Conservation (phyloP, 2,797 vertebrate species). For the Myotis pilosus region DNA sequence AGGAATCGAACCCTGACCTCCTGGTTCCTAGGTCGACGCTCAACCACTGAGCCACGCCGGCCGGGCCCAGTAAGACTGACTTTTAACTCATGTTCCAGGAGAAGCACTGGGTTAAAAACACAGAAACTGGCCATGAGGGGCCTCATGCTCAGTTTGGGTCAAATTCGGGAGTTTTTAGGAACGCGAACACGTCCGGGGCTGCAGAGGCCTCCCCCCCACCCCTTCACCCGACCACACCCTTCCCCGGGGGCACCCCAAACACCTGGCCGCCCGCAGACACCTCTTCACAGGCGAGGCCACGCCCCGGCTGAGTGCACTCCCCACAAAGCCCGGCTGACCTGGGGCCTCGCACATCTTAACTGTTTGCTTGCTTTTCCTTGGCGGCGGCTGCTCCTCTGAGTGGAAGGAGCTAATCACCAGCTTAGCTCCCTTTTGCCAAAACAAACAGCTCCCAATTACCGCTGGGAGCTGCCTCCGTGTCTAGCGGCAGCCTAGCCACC, state of each 20-base stretch:
- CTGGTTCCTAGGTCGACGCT: too few species aligned
- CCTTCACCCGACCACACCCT: too few species aligned
- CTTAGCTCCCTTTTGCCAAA: conserved; percentile 34
- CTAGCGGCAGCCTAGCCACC: background rate
- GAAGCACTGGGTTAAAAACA: background rate
- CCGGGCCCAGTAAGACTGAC: too few species aligned
- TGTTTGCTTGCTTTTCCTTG: conserved; percentile 17
- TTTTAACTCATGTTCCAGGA: background rate
- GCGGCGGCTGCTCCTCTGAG: background rate
- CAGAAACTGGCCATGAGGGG: background rate
- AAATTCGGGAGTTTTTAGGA: background rate
- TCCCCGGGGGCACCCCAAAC: too few species aligned
- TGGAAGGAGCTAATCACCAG: background rate
- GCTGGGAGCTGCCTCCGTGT: background rate
- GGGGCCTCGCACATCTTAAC: background rate
- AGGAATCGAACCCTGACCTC: too few species aligned
- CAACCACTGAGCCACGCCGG: too few species aligned
- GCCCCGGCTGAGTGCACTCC: accelerated
- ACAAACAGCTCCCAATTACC: conserved; percentile 48
- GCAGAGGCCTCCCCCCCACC: too few species aligned
- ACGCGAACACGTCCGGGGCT: too few species aligned
- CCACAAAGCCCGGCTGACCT: background rate
- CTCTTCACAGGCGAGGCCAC: background rate
- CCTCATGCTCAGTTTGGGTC: background rate
- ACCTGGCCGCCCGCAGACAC: background rate